Evolutionary conservation across 2,113 vertebrate genomes (phyloP), one percentile per base, ranked within the genome.

Genomic region (Myotis brandtii): DNA sequence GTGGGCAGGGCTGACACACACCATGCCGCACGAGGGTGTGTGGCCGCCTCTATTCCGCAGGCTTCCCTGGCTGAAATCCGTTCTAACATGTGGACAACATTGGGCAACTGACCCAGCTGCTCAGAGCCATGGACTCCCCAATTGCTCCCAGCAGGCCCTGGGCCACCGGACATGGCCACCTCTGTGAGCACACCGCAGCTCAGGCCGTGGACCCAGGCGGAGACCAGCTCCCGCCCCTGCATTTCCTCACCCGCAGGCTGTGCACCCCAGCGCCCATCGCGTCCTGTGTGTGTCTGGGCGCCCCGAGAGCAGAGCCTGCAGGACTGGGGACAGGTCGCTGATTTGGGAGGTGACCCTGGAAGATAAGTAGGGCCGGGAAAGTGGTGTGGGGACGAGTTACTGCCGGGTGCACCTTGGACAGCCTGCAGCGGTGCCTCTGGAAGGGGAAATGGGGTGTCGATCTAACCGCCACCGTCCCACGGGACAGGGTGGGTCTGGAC

Each of bases 131-230:
- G 12, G n/a, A 43, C 8, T 75, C 27, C 32, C 56, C 37, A 7
- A 79, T n/a, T 34, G 16, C 25, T 79, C 52, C 12, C 43, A 40
- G 6, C 16, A 76, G 70, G 20, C n/a, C 8, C 18, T 79, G 3
- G 0, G 46, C 17, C 11, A 0, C 34, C 1, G 13, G n/a, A n/a
- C 9, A 75, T 16, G 9, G 32, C 43, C 56, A 2, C 37, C 50
- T 18, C 2, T 52, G 48, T 13, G 9, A 72, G 64, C 6, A 9
- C 12, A 8, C 25, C n/a, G 50, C 10, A 9, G 25, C 34, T 14
- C 62, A 21, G 48, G 59, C 23, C 37, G 6, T 17, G 18, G n/a
- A 70, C 30, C 4, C 9, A 17, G 50, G 10, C 10, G 10, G 10
- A 54, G 54, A 54, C 54, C 18, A 54, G 6, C 54, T 54, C 54